These are phyloP conservation scores for Halcyon smyrnensis DNA, from an alignment of 2,797 vertebrate species.

Conservation along the genomic window DNA sequence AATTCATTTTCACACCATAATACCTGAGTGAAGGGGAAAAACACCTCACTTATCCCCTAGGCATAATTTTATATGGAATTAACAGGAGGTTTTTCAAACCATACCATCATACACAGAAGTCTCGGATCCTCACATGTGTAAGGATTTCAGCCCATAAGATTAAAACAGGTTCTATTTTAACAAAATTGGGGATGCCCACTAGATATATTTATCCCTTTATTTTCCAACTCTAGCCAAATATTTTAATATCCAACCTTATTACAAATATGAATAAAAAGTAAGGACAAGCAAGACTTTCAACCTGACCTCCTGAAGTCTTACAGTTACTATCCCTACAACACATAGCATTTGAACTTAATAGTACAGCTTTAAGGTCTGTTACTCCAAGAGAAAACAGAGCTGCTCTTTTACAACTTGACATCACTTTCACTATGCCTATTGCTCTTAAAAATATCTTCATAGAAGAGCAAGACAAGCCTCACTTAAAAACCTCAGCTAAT, in stretches of 20 bases:
- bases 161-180: background rate
- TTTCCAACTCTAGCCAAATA: background rate
- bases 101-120: background rate
- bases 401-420: background rate
- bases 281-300: background rate
- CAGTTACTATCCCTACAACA: background rate
- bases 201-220: background rate
- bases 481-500: background rate
- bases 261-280: background rate
- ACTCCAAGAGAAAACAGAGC: background rate
- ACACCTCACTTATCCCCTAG: background rate
- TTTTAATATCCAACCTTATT: background rate
- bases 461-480: background rate
- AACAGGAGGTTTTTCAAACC: background rate
- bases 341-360: background rate
- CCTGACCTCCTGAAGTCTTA: background rate
- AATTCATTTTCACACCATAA: background rate
- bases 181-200: background rate
- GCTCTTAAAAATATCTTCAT: background rate
- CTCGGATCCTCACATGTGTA: background rate
- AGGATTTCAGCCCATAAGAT: background rate
- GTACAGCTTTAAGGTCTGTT: background rate
- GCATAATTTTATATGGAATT: background rate
- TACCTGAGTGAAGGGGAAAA: background rate
- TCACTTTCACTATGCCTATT: background rate